These are phyloP conservation scores for Odiellus spinosus DNA, from an alignment of 2,888 invertebrate species.

Conservation along the genomic window DNA sequence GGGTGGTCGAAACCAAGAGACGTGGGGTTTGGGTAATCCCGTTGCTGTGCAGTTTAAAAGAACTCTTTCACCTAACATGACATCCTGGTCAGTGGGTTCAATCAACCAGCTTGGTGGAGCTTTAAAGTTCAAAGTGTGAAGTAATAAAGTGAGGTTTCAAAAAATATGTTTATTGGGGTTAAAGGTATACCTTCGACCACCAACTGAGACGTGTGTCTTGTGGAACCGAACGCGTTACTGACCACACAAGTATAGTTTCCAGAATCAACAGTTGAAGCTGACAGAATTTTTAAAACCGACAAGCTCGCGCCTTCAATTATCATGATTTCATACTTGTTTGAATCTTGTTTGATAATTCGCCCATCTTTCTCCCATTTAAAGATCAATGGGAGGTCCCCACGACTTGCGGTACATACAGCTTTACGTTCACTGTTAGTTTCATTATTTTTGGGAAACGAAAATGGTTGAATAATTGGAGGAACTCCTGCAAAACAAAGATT, in stretches of 20 bases:
- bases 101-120: conserved; percentile 9
- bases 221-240: conserved; percentile 5
- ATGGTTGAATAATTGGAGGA: conserved; percentile 9
- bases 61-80: conserved; percentile 5
- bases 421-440: conserved; percentile 13
- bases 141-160: background rate
- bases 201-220: conserved; percentile 8
- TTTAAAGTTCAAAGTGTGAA: background rate
- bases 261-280: background rate
- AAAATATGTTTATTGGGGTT: no score
- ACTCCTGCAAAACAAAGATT: no score
- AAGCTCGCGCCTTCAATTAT: conserved; percentile 2
- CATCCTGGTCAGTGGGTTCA: conserved; percentile 7
- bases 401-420: conserved; percentile 16
- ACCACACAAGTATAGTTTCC: conserved; percentile 12
- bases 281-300: background rate
- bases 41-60: conserved; percentile 9
- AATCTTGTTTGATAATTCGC: conserved; percentile 3
- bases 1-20: conserved; percentile 2
- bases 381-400: conserved; percentile 17
- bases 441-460: conserved; percentile 10
- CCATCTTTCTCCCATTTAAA: conserved; percentile 16
- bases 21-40: conserved; percentile 10
- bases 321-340: conserved; percentile 5
- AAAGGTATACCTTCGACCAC: conserved; percentile 14